These are phyloP conservation scores for Amaurobius ferox DNA, from an alignment of 2,888 invertebrate genomes.

Conservation along the genomic window DNA sequence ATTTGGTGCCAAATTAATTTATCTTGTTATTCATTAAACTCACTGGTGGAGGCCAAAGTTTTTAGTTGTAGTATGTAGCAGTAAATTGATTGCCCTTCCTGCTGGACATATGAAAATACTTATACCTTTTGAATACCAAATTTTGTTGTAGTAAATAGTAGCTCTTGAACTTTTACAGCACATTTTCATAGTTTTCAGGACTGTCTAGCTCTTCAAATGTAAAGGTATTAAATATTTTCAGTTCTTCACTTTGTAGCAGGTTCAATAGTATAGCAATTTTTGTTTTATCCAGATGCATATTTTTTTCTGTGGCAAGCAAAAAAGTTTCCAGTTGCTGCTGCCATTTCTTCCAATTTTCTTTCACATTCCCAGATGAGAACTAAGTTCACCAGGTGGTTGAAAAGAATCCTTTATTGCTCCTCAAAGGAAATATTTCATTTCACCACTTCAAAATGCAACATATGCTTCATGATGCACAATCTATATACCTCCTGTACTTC, in stretches of 20 bases:
- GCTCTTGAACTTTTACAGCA: neutral
- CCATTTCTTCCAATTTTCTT: neutral
- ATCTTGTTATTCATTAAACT: neutral
- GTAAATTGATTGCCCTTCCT: slow-evolving; percentile 15
- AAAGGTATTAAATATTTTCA: neutral
- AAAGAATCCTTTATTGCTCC: no score
- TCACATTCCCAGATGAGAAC: neutral
- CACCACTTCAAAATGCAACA: no score
- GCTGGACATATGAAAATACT: slow-evolving; percentile 19
- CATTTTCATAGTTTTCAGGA: neutral
- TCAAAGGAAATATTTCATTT: no score
- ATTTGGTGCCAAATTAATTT: neutral
- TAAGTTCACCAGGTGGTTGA: neutral
- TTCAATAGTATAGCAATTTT: slow-evolving; percentile 11
- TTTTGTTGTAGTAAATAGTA: neutral
- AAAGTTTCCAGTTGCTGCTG: neutral
- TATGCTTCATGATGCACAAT: no score
- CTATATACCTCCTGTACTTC: no score
- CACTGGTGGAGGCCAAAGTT: slow-evolving; percentile 4
- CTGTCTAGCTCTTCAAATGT: neutral
- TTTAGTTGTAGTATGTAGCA: slow-evolving; percentile 10
- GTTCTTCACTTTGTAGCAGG: slow-evolving; percentile 4
- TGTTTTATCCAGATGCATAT: neutral
- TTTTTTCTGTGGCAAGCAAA: slow-evolving; percentile 7
- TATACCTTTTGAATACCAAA: slow-evolving; percentile 1